phyloP scores from a whole-genome alignment of 2,888 invertebrate species.

The Camptogramma bilineatum region DNA sequence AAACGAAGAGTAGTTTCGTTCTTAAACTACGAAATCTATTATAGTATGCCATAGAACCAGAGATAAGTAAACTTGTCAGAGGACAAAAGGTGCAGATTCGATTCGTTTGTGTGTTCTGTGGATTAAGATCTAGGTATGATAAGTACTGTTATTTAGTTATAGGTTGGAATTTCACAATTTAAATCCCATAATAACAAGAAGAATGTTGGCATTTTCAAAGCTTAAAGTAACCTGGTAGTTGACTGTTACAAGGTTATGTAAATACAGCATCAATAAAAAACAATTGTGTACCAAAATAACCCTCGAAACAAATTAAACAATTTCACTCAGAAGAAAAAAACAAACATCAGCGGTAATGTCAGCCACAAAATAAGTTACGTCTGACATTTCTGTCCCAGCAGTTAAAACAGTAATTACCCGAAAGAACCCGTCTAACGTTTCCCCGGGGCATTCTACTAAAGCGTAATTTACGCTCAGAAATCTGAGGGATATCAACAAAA shows the following conservation, averaged over 20 bases:
- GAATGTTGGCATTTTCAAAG: neutral
- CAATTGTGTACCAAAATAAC: constrained; percentile 41
- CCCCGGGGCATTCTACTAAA: constrained; percentile 80
- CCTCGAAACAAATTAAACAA: constrained; percentile 40
- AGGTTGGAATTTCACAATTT: neutral
- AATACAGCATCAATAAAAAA: constrained; percentile 25
- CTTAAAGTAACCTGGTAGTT: neutral
- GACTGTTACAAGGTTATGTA: neutral
- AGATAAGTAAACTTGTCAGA: too few species aligned
- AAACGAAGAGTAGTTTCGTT: too few species aligned
- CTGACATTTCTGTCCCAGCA: constrained; percentile 80
- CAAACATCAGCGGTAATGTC: constrained; percentile 61
- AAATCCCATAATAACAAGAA: neutral
- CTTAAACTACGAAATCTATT: too few species aligned
- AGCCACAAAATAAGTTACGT: constrained; percentile 73
- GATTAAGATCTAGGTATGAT: too few species aligned
- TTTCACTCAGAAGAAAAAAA: constrained; percentile 41
- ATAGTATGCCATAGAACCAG: too few species aligned
- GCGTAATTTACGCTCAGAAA: constrained; percentile 82
- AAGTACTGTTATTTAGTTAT: too few species aligned
- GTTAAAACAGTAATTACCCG: constrained; percentile 81
- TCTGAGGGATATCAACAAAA: constrained; percentile 67
- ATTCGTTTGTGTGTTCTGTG: too few species aligned
- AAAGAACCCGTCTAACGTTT: constrained; percentile 80
- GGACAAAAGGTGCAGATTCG: too few species aligned